phyloP scores from a whole-genome alignment of 2,888 invertebrate genomes.

The Machimus atricapillus region DNA sequence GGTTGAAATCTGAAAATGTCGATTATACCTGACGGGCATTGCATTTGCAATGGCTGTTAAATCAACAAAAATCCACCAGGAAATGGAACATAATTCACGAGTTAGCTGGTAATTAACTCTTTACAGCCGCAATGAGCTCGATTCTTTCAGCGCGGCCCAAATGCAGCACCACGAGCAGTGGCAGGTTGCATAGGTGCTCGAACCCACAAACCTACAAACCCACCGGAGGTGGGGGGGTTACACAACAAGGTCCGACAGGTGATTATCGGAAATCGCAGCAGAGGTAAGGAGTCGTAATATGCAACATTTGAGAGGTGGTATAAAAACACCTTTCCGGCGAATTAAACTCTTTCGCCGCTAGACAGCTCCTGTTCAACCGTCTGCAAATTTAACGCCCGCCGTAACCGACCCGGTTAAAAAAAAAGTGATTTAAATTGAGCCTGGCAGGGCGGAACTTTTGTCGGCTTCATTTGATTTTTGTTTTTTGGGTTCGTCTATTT shows the following conservation, averaged over 20 bases:
- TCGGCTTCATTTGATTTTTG: not conserved
- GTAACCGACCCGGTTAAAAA: not conserved
- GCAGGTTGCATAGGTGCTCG: not conserved
- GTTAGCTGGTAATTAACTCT: not conserved
- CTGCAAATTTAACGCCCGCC: not conserved
- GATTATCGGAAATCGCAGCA: not conserved
- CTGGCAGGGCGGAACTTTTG: not conserved
- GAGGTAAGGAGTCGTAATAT: not conserved
- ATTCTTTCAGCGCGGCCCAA: not conserved
- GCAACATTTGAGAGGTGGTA: not conserved
- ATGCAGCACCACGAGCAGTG: not conserved
- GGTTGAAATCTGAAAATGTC: not conserved
- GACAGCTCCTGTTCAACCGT: not conserved
- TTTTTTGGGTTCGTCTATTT: not conserved
- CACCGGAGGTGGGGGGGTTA: not conserved
- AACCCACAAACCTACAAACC: not conserved
- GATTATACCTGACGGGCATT: not conserved
- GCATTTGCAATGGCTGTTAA: not conserved
- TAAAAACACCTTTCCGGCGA: not conserved
- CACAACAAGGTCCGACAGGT: not conserved
- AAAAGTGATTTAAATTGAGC: not conserved
- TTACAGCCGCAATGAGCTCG: not conserved
- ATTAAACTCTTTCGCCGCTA: not conserved
- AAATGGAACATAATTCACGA: not conserved
- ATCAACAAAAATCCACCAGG: not conserved